Evolutionary conservation across 2,888 invertebrate species (phyloP).

Genomic region (Ormyrus labotus): DNA sequence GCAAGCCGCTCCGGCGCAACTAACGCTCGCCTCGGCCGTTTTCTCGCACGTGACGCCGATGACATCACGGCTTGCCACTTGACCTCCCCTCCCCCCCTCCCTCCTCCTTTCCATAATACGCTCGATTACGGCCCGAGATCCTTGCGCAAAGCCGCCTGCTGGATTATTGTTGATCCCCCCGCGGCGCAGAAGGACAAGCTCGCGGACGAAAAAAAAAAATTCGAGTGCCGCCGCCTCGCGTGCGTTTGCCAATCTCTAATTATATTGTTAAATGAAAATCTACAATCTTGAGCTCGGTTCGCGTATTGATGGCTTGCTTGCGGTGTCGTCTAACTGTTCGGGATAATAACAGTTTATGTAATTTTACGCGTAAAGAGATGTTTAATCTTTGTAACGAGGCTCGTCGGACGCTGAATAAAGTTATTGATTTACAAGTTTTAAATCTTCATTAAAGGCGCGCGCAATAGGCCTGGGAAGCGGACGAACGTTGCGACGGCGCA

Average conservation of each 20-base stretch:
- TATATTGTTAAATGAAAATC: background rate
- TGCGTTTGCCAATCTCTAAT: too few species aligned
- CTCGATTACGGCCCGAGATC: conserved; percentile 61
- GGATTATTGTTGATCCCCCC: background rate
- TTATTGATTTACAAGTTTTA: too few species aligned
- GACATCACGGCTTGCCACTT: conserved; percentile 67
- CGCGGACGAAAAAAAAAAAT: background rate
- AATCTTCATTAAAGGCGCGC: too few species aligned
- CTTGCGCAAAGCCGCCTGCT: background rate
- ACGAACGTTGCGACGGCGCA: too few species aligned
- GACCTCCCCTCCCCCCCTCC: conserved; percentile 62
- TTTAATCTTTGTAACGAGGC: too few species aligned
- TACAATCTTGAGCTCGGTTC: background rate
- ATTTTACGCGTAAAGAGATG: background rate
- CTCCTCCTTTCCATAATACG: conserved; percentile 67
- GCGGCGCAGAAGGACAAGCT: background rate
- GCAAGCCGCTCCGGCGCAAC: conserved; percentile 17
- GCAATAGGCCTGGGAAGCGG: too few species aligned
- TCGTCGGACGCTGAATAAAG: too few species aligned
- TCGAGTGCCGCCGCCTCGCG: background rate
- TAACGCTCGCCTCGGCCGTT: background rate
- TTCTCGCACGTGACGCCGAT: conserved; percentile 59
- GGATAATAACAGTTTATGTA: background rate
- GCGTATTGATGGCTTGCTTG: background rate
- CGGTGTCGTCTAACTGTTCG: conserved; percentile 3